These are phyloP conservation scores for Neotoxoptera formosana DNA, from an alignment of 1,140 invertebrate species.

Conservation along the genomic window DNA sequence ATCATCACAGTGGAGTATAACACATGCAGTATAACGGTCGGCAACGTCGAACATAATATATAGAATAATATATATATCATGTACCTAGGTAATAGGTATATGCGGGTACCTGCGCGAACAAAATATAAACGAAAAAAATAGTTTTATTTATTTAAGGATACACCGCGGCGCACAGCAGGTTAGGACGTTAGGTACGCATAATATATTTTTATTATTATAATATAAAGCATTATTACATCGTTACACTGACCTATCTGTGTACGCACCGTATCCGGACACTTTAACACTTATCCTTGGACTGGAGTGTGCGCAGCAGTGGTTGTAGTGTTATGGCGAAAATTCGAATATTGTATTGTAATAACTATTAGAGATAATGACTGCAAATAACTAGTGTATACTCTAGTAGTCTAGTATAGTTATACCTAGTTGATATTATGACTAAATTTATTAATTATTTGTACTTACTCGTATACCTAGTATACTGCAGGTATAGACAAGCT, in stretches of 20 bases:
- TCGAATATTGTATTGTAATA: neutral
- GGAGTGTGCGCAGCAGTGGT: too few relatives aligned
- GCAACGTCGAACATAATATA: neutral
- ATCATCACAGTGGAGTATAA: neutral
- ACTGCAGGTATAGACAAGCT: too few relatives aligned
- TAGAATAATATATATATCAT: neutral
- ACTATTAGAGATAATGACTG: neutral
- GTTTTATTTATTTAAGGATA: neutral
- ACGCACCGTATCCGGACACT: constrained; percentile 34
- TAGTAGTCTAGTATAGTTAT: neutral
- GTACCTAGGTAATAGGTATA: neutral
- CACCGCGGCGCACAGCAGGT: neutral
- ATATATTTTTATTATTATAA: neutral
- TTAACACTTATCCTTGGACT: constrained; percentile 45
- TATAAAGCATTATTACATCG: neutral
- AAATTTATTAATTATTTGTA: too few relatives aligned
- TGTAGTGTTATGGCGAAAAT: too few relatives aligned
- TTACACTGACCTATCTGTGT: constrained; percentile 46
- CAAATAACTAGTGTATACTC: neutral
- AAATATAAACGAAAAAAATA: neutral
- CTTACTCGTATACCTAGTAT: too few relatives aligned
- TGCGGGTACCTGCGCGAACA: neutral
- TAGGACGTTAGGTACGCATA: neutral
- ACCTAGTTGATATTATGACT: too few relatives aligned
- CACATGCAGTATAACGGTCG: neutral